Conservation (phyloP, 1,140 invertebrate genomes). For the Teleogryllus occipitalis region DNA sequence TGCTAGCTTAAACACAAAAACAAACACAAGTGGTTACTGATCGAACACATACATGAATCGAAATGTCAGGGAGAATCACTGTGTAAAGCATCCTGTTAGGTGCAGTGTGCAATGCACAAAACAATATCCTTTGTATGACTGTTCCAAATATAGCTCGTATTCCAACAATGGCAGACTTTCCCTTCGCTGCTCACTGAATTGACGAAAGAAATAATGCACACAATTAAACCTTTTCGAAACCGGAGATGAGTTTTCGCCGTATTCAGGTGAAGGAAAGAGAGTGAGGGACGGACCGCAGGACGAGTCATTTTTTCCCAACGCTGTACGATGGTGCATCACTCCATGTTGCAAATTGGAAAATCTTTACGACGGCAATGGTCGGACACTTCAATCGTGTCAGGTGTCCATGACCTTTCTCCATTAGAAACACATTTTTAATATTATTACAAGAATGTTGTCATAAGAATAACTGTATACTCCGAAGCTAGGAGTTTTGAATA, state of each 20-base stretch:
- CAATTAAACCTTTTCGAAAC: background rate
- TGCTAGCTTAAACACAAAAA: too few relatives aligned
- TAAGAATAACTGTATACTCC: too few relatives aligned
- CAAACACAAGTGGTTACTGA: too few relatives aligned
- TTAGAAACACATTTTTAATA: too few relatives aligned
- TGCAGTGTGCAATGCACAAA: too few relatives aligned
- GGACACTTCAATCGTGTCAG: background rate
- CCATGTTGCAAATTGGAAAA: background rate
- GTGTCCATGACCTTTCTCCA: too few relatives aligned
- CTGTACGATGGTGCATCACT: background rate
- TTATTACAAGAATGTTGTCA: too few relatives aligned
- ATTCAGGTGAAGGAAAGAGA: background rate
- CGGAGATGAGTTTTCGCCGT: background rate
- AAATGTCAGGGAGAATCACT: too few relatives aligned
- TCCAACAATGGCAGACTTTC: background rate
- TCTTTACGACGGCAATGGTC: background rate
- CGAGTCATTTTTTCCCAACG: background rate
- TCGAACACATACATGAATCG: too few relatives aligned
- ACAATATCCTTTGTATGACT: too few relatives aligned
- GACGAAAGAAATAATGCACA: background rate
- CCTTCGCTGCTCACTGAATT: background rate
- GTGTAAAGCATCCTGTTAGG: too few relatives aligned
- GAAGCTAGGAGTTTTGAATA: too few relatives aligned
- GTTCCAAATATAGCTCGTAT: background rate
- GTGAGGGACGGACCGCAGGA: background rate